Conservation (phyloP, 30 jellyfish, hydroid and myxozoan species). For the Chrysaora quinquecirrha region DNA sequence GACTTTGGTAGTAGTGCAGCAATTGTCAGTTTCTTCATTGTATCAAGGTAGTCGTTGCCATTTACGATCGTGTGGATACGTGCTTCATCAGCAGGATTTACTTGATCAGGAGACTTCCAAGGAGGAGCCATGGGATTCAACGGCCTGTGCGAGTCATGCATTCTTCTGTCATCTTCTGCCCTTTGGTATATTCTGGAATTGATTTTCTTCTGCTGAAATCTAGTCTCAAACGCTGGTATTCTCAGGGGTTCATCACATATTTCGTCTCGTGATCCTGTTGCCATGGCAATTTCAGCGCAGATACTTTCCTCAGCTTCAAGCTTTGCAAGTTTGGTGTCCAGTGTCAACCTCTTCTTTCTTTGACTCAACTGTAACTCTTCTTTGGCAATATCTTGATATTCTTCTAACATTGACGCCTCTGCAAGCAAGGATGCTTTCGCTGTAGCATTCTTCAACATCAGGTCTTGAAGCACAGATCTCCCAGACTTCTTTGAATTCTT, state of each 20-base stretch:
- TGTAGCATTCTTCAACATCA: conserved; percentile 48
- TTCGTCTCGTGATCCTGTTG: conserved; percentile 11
- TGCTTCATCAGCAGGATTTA: background rate
- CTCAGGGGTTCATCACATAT: conserved; percentile 9
- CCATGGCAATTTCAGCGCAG: conserved; percentile 12
- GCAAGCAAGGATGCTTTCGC: conserved; percentile 46
- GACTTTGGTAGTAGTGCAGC: conserved; percentile 43
- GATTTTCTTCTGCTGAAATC: conserved; percentile 27
- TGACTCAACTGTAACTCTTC: conserved; percentile 25
- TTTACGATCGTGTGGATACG: background rate
- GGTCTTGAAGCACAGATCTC: conserved; percentile 17
- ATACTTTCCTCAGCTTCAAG: conserved; percentile 16
- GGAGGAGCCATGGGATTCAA: background rate
- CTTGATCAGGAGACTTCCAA: background rate
- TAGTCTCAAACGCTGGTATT: conserved; percentile 14
- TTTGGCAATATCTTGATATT: conserved; percentile 18
- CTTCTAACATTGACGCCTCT: conserved; percentile 33
- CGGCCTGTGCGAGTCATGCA: background rate
- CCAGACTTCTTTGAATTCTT: conserved; percentile 34
- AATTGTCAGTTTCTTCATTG: conserved; percentile 45
- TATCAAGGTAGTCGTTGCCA: conserved; percentile 28
- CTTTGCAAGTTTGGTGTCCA: conserved; percentile 33
- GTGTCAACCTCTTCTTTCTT: conserved; percentile 45
- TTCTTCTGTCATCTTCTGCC: background rate
- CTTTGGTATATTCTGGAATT: conserved; percentile 1